Evolutionary conservation across 2,797 vertebrate species (phyloP), one percentile per base, ranked within the genome.

Genomic region (Hydrophis major): DNA sequence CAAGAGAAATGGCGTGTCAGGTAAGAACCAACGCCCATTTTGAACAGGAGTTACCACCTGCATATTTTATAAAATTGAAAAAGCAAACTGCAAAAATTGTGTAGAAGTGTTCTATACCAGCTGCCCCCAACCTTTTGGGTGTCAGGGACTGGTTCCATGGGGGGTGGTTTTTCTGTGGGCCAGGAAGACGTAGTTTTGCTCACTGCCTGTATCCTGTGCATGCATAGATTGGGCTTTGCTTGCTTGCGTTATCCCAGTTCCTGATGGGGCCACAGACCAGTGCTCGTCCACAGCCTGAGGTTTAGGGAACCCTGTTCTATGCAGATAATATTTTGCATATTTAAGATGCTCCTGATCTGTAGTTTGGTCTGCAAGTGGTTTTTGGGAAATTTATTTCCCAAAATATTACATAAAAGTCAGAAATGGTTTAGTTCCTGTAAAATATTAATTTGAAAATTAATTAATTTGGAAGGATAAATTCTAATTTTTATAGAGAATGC

Each of bases 31-130:
- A 37, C 37, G 37, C 37, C 37, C 37, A 37, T 37, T 74, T 74
- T 74, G 69, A 16, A 6, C 37, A 83, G 74, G 8, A 47, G 8
- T 8, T 78, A 42, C 37, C 20, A 83, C 20, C 74, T 47, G 8
- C 78, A 42, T 83, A 10, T 12, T 14, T 89, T 91, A 89, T 61
- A 53, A 55, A 88, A 32, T 89, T 56, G 32, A 63, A 83, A 89
- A 63, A n/a, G 32, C 32, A 91, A 86, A 66, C 87, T 86, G 47
- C 56, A 89, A 88, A 91, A 59, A 86, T 63, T 89, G 66, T 87
- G 42, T 25, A 16, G 69, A 91, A 88, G 16, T 89, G 83, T 91
- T 50, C 47, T 86, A 50, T 11, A 83, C 78, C n/a, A 74, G n/a
- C 66, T 18, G 14, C 2, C 16, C 13, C 66, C n/a, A 74, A 18